Evolutionary conservation across 64 coral and sea anemone genomes (phyloP).

Genomic region (Trachythela sp.): DNA sequence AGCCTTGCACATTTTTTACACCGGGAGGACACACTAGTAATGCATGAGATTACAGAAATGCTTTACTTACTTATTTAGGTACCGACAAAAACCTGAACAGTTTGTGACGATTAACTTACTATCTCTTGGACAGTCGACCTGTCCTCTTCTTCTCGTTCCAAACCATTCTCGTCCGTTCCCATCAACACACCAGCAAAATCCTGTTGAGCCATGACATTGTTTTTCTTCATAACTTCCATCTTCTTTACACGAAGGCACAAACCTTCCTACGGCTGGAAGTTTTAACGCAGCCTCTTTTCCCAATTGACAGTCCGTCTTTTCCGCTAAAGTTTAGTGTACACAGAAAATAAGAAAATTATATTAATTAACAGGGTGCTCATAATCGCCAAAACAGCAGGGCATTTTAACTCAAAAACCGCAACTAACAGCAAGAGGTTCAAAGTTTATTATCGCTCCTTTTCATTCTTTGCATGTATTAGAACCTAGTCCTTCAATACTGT

Average conservation of each 20-base stretch:
- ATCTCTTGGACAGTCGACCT: background rate
- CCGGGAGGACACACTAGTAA: background rate
- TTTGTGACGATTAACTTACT: background rate
- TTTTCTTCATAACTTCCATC: slow-evolving; percentile 12
- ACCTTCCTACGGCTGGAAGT: background rate
- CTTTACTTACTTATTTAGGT: too few species aligned
- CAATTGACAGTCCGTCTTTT: background rate
- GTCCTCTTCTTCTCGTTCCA: background rate
- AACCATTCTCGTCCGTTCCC: slow-evolving; percentile 5
- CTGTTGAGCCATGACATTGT: background rate
- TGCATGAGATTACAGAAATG: background rate
- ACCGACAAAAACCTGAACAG: too few species aligned
- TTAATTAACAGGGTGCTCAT: too few species aligned
- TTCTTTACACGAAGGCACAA: background rate
- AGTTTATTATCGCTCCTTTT: too few species aligned
- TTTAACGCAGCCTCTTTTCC: background rate
- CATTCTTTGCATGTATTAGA: too few species aligned
- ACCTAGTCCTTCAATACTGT: too few species aligned
- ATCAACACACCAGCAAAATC: slow-evolving; percentile 19
- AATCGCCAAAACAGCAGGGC: too few species aligned
- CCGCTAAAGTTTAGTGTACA: background rate
- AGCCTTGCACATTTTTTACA: background rate
- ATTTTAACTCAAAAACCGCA: too few species aligned
- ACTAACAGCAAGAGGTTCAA: too few species aligned
- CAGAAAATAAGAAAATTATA: background rate